Evolutionary conservation across 2,113 vertebrate species (phyloP), one percentile per base, ranked within the genome.

Genomic region (Forbesichthys papilliferus): DNA sequence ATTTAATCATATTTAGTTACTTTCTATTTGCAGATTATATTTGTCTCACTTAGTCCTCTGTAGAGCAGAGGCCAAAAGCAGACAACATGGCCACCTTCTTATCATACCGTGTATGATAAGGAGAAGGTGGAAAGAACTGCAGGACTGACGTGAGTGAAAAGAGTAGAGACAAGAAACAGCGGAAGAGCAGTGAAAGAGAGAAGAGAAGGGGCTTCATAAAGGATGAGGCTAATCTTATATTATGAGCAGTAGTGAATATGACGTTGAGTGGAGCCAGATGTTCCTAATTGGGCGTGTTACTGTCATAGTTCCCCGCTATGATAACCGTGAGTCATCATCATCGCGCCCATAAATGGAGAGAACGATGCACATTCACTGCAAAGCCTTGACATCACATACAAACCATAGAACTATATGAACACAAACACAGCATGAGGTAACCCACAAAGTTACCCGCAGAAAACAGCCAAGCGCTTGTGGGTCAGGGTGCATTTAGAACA

Each of bases 291-390:
- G 88, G 84, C 75, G 82, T 4, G 8, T 61, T 75, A 72, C 84
- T 85, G 79, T 85, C 88, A 83, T 71, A 75, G 79, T 61, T 47
- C 36, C 62, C 82, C 71, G 20, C 83, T 79, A 88, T 88, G 66
- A 82, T 75, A 87, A 88, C 85, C 69, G 52, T 82, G 84, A 88
- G 80, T 88, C 88, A 86, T 56, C 67, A 78, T 88, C 88, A 86
- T 56, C 69, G 76, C 72, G 18, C 60, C 68, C 48, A 77, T 82
- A 85, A 84, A 87, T 73, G 83, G 60, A 71, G 57, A 51, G 11
- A 51, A 73, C 47, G 75, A 34, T 20, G 48, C 78, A 72, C 68
- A 47, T 64, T 73, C 53, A 54, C 56, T 56, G 10, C 63, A 16
- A 51, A 20, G 46, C 14, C 27, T 33, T 61, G 47, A 46, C 33